Evolutionary conservation across 1,140 invertebrate species (phyloP).

Genomic region (Zaprionus nigranus): DNA sequence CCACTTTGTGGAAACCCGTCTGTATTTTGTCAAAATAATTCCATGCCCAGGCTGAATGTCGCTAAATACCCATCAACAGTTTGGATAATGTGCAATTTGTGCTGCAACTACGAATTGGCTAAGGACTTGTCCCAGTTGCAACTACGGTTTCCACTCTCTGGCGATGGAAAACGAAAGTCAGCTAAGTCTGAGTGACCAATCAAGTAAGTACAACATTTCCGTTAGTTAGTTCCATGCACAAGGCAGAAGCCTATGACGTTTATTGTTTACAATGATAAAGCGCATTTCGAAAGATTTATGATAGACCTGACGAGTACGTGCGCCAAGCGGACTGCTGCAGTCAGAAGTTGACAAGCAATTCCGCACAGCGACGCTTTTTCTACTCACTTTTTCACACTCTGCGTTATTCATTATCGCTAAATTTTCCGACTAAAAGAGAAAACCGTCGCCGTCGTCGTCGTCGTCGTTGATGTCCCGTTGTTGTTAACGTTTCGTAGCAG

Average conservation of each 20-base stretch:
- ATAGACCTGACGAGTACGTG: background rate
- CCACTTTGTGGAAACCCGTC: background rate
- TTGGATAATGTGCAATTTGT: background rate
- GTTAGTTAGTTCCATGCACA: constrained; percentile 15
- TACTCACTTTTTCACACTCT: constrained; percentile 34
- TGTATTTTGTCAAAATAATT: background rate
- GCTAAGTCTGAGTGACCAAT: constrained; percentile 18
- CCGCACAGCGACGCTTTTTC: constrained; percentile 16
- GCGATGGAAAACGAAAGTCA: constrained; percentile 58
- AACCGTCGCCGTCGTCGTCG: background rate
- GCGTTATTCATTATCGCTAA: constrained; percentile 42
- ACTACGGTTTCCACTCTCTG: constrained; percentile 4
- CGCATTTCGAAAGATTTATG: constrained; percentile 26
- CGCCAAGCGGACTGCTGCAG: background rate
- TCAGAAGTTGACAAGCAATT: constrained; percentile 34
- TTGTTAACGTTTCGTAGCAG: constrained; percentile 19
- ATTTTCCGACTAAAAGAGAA: constrained; percentile 55
- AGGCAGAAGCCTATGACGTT: background rate
- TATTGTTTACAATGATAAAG: constrained; percentile 35
- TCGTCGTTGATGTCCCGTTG: background rate
- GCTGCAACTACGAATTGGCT: background rate
- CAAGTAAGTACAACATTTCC: constrained; percentile 24
- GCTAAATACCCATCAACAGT: background rate
- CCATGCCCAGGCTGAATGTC: background rate
- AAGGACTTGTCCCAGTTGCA: background rate